Evolutionary conservation across 53 echinoderm and acorn worm genomes (phyloP), one percentile per base, ranked within the genome.

Genomic region (Astropecten irregularis): DNA sequence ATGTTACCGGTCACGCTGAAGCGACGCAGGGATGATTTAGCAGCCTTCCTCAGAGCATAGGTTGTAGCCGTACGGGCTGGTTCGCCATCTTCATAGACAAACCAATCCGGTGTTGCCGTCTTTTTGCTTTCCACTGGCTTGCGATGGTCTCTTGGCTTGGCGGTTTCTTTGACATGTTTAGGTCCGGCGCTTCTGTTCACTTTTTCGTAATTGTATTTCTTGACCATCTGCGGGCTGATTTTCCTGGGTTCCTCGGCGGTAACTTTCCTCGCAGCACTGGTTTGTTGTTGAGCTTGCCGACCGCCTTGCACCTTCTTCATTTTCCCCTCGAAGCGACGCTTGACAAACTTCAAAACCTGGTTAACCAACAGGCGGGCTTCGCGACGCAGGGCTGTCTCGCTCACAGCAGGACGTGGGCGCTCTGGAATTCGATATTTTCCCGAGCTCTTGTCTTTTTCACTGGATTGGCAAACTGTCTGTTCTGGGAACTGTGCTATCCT

Each of bases 1-100:
- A 74, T 28, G 39, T 74, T 58, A 14, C 30, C 42, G 18, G 74
- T 37, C 40, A 74, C 74, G 33, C 74, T 74, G 57, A 40, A 74
- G 11, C 57, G 55, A 15, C 74, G 36, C 21, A 74, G 6, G 0
- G 74, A 74, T 26, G 39, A 31, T 38, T 74, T 74, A 5, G 25
- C 40, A 7, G 55, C 74, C 52, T 57, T 74, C 16, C 74, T 74
- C 57, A 74, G 37, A 3, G 58, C 56, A 15, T 58, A 74, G 7
- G 74, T 74, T 21, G 56, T 57, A 23, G 42, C 74, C 57, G 74
- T 57, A 31, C 4, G 36, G 40, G 13, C 56, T 15, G 74, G 40
- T 23, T 74, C 40, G 25, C 74, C 42, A 22, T 74, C 58, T 23
- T 32, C 16, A 38, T 38, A 18, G 38, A 33, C 40, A 37, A 40